A percentile compares a stretch with the other conserved stretches of the same genome.
Evolutionary conservation across 2,797 vertebrate genomes (phyloP).

Genomic region (Myotis vivesi): DNA sequence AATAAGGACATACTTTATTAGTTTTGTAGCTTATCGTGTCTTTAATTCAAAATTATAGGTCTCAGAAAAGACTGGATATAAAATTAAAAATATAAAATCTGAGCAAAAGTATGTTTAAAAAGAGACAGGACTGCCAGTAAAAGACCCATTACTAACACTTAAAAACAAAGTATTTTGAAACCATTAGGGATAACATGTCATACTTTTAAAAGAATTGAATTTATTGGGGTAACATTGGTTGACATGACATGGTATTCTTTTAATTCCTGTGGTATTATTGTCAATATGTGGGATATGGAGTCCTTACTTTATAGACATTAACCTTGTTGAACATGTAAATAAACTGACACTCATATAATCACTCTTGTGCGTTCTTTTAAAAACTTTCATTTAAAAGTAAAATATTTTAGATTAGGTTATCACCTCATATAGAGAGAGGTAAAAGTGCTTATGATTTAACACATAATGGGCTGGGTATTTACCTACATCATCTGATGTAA

Average conservation of each 20-base stretch:
- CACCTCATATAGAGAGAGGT: not conserved
- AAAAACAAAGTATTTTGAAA: not conserved
- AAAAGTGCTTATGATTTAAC: not conserved
- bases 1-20: conserved; percentile 47
- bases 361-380: not conserved
- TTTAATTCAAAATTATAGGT: conserved; percentile 40
- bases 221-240: no score
- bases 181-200: not conserved
- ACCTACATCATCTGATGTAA: not conserved
- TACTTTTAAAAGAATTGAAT: not conserved
- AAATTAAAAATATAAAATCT: conserved; percentile 41
- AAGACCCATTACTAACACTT: not conserved
- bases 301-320: not conserved
- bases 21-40: conserved; percentile 26
- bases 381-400: conserved; percentile 36
- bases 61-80: not conserved
- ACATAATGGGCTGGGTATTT: not conserved
- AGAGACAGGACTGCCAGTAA: not conserved
- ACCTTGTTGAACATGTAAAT: not conserved
- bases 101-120: not conserved
- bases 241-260: not conserved
- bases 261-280: not conserved
- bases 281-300: not conserved
- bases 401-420: conserved; percentile 11
- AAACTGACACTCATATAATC: not conserved